Evolutionary conservation across 2,113 vertebrate species (phyloP), one percentile per base, ranked within the genome.

Genomic region (Sceloporus undulatus): DNA sequence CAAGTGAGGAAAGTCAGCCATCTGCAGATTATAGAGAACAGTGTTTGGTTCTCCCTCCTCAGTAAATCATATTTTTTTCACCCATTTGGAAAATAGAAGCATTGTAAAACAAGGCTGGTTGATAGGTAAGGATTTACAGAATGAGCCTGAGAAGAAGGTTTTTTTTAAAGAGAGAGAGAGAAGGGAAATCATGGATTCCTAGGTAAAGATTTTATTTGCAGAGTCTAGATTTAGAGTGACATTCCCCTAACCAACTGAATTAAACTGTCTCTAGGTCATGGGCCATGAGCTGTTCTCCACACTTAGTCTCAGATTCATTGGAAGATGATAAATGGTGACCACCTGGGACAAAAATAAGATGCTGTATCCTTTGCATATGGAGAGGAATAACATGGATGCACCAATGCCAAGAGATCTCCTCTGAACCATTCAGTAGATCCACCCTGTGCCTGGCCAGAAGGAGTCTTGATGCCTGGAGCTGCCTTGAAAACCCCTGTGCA

Each of bases 221-320:
- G 84, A 92, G 87, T 85, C 84, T 82, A 27, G 62, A 76, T 91
- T 92, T 90, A 84, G 88, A 18, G 0, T 91, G 73, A 92, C 91
- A 91, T 91, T 81, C 92, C 92, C 95, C 96, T 97, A 97, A 97
- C 85, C 42, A 86, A 54, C 95, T 95, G 92, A 91, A 91, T 97
- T 97, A 90, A 95, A 94, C 97, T 96, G 94, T 97, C 96, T 94
- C 92, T 94, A 97, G 97, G 97, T 97, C 94, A 96, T 97, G 97
- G 96, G 96, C 84, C 97, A 97, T 87, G 96, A 97, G 87, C 96
- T 97, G 91, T 97, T 97, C 96, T 96, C 94, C 94, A 96, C 65
- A 94, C 96, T 97, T 97, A 97, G 97, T 93, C 95, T 96, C 92
- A 96, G 97, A 95, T 92, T 96, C 93, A 92, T 94, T 96, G 97